phyloP scores from a whole-genome alignment of 2,113 vertebrate species.

The Triplophysa tibetana region DNA sequence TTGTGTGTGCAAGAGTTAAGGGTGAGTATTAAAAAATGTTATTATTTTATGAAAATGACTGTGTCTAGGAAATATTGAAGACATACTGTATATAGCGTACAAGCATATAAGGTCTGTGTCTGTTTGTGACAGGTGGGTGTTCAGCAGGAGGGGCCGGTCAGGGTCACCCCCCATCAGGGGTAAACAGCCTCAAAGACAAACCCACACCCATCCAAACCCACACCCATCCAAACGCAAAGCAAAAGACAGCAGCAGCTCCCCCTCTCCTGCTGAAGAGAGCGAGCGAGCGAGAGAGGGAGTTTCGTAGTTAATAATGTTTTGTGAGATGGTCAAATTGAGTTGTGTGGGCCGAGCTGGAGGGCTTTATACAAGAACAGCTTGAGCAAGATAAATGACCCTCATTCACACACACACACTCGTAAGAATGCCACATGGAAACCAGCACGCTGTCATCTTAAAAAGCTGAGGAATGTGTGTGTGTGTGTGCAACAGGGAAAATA shows the following conservation, averaged over 20 bases:
- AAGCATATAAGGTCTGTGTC: conserved; percentile 13
- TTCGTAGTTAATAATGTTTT: conserved; percentile 74
- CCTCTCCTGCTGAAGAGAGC: conserved; percentile 41
- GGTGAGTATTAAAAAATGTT: too few species aligned
- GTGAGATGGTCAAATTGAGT: conserved; percentile 82
- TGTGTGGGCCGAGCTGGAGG: conserved; percentile 86
- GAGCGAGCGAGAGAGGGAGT: conserved; percentile 49
- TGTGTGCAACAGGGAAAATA: background rate
- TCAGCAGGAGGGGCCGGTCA: conserved; percentile 77
- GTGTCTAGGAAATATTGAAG: too few species aligned
- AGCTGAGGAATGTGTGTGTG: conserved; percentile 21
- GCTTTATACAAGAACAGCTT: conserved; percentile 92
- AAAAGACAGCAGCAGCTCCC: conserved; percentile 37
- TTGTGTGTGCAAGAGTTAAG: conserved; percentile 45
- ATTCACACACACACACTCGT: conserved; percentile 70
- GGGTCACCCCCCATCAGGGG: conserved; percentile 76
- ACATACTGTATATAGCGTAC: too few species aligned
- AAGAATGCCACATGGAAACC: conserved; percentile 17
- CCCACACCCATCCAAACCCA: conserved; percentile 22
- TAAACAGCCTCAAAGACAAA: conserved; percentile 27
- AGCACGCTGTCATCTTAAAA: conserved; percentile 3
- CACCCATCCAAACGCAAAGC: conserved; percentile 19
- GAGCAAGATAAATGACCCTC: conserved; percentile 94
- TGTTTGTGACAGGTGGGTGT: conserved; percentile 75
- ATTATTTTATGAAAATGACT: too few species aligned